phyloP scores from a whole-genome alignment of 1,140 invertebrate species.

The Maconellicoccus hirsutus region DNA sequence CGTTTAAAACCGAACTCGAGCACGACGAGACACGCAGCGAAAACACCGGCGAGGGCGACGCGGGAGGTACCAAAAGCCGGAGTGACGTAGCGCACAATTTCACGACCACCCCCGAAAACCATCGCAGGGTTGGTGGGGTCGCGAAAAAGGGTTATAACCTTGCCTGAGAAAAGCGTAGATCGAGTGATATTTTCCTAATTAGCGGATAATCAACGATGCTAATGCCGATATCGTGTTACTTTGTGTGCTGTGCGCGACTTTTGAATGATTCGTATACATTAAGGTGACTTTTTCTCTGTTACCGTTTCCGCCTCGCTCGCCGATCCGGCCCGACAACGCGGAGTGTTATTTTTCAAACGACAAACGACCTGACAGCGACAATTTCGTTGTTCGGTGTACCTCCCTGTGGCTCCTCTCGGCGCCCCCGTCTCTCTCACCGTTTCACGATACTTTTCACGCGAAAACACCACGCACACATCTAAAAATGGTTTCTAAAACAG shows the following conservation, averaged over 20 bases:
- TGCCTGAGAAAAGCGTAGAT: not conserved
- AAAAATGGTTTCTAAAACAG: no score
- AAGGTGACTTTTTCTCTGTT: not conserved
- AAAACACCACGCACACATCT: no score
- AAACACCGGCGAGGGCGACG: not conserved
- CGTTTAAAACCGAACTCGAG: not conserved
- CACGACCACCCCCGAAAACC: not conserved
- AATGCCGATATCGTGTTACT: slow-evolving; percentile 2
- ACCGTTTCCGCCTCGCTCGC: no score
- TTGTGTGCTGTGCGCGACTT: not conserved
- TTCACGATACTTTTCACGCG: no score
- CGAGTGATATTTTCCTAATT: not conserved
- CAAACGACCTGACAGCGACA: no score
- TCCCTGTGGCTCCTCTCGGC: no score
- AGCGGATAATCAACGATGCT: slow-evolving; percentile 2
- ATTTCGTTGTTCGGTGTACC: no score
- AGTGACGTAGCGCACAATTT: slow-evolving; percentile 6
- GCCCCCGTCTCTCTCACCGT: no score
- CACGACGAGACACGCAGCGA: not conserved
- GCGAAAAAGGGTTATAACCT: not conserved
- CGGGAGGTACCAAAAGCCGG: not conserved
- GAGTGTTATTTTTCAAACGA: no score
- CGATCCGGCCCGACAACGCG: no score
- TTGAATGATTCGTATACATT: not conserved
- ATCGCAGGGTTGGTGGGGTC: no score